Percentiles rank a stretch among this genome's conserved stretches.
phyloP scores from a whole-genome alignment of 2,797 vertebrate species.

The Rhynchonycteris naso region DNA sequence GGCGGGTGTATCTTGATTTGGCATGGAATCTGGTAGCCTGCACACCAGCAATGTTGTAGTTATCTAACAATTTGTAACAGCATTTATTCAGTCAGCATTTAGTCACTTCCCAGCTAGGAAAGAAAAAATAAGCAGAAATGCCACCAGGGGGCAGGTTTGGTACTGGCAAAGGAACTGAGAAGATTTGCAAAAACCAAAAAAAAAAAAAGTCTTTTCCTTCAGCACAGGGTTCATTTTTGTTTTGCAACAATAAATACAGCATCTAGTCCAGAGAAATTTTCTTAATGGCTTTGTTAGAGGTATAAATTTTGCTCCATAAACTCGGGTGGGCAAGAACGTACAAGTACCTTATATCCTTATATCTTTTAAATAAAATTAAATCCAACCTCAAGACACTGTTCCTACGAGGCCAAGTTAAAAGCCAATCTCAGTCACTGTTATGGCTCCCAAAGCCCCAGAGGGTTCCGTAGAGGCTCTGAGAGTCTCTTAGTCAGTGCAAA shows the following conservation, averaged over 20 bases:
- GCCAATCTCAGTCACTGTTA: not conserved
- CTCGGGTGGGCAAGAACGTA: constrained; percentile 39
- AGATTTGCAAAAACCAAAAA: not conserved
- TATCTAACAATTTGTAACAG: not conserved
- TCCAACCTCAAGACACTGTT: not conserved
- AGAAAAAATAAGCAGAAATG: constrained; percentile 38
- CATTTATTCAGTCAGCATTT: not conserved
- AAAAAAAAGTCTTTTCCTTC: not conserved
- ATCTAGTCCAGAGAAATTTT: constrained; percentile 7
- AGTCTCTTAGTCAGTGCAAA: not conserved
- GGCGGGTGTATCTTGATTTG: not conserved
- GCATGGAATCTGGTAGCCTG: rapidly evolving
- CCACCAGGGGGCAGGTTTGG: constrained; percentile 80
- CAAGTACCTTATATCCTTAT: constrained; percentile 37
- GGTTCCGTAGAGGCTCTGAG: not conserved
- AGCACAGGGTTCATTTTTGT: not conserved
- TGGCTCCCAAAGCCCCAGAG: not conserved
- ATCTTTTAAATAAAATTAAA: constrained; percentile 62
- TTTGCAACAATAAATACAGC: constrained; percentile 52
- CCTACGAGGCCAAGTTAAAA: not conserved
- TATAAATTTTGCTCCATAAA: constrained; percentile 59
- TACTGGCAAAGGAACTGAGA: constrained; percentile 73
- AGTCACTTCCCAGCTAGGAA: not conserved
- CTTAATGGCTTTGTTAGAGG: constrained; percentile 28
- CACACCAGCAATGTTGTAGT: rapidly evolving